Percentiles rank a stretch among this genome's conserved stretches.
These are phyloP conservation scores for Panthera tigris DNA, from an alignment of 2,113 vertebrate species.

Conservation along the genomic window DNA sequence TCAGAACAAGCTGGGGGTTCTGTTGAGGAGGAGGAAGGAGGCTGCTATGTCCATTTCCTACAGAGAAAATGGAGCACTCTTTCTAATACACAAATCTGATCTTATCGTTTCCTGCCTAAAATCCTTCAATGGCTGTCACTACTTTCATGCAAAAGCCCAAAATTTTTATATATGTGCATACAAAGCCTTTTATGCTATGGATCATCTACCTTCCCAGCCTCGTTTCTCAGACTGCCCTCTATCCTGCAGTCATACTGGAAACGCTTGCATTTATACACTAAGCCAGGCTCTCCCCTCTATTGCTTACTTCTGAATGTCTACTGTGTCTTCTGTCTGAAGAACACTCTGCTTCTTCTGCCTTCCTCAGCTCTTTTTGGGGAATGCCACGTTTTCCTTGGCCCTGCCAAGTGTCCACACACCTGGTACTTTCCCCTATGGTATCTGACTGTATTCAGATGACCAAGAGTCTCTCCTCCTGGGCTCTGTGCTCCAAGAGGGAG, in stretches of 20 bases:
- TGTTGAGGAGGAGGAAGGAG: not conserved
- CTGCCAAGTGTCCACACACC: not conserved
- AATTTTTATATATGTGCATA: not conserved
- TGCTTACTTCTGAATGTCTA: not conserved
- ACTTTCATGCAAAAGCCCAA: not conserved
- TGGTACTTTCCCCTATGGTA: not conserved
- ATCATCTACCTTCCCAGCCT: not conserved
- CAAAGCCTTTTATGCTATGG: not conserved
- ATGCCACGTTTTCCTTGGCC: not conserved
- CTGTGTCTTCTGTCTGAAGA: not conserved
- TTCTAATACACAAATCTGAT: not conserved
- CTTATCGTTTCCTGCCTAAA: not conserved
- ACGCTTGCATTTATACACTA: not conserved
- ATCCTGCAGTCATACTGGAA: not conserved
- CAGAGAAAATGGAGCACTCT: not conserved
- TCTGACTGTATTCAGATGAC: not conserved
- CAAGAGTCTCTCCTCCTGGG: not conserved
- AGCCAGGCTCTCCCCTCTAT: rapidly evolving
- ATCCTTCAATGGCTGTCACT: not conserved
- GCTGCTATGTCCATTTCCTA: not conserved
- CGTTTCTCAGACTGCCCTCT: not conserved
- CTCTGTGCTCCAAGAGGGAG: not conserved
- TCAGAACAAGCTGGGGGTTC: not conserved
- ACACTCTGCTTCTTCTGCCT: not conserved
- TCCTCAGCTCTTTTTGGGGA: not conserved